Conservation (phyloP, 2,888 invertebrate species). For the Metalampra italica region DNA sequence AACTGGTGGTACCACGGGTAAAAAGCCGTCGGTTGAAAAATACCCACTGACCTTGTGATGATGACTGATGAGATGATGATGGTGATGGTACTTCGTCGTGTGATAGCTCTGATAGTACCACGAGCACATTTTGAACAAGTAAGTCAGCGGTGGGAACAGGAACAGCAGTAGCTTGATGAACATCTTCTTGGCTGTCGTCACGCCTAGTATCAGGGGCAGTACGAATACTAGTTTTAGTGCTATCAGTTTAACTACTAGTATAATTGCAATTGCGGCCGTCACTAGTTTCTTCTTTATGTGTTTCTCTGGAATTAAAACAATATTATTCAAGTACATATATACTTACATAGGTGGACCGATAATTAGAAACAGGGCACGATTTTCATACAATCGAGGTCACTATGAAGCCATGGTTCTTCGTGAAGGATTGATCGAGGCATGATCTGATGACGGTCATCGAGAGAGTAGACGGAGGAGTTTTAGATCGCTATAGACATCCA, state of each 20-base stretch:
- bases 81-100: conserved; percentile 87
- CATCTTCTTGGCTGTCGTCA: conserved; percentile 90
- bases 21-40: too few species aligned
- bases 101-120: conserved; percentile 87
- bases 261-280: conserved; percentile 85
- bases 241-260: conserved; percentile 88
- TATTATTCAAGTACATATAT: too few species aligned
- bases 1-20: too few species aligned
- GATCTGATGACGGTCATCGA: too few species aligned
- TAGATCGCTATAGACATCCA: too few species aligned
- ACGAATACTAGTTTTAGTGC: conserved; percentile 89
- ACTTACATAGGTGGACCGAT: too few species aligned
- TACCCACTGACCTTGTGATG: conserved; percentile 80
- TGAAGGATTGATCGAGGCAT: too few species aligned
- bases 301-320: conserved; percentile 81
- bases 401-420: too few species aligned
- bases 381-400: too few species aligned
- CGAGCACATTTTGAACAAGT: conserved; percentile 91
- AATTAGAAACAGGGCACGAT: too few species aligned
- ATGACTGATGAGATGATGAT: conserved; percentile 88
- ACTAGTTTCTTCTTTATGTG: conserved; percentile 86
- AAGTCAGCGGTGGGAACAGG: conserved; percentile 88
- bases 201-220: conserved; percentile 86
- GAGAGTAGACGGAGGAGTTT: too few species aligned
- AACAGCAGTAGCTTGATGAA: conserved; percentile 88